phyloP scores from a whole-genome alignment of 2,888 invertebrate species.

The Meteorus colon region DNA sequence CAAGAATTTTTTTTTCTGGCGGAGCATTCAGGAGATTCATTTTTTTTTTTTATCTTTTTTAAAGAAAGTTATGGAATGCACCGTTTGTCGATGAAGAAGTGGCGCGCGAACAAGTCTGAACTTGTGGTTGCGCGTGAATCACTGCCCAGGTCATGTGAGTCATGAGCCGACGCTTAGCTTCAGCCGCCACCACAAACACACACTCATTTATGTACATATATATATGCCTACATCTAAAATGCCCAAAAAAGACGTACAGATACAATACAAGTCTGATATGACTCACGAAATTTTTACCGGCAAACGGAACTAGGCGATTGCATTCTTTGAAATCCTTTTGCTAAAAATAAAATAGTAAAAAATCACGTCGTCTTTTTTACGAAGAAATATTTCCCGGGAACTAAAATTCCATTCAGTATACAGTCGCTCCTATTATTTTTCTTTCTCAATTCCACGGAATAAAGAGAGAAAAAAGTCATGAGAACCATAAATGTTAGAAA shows the following conservation, averaged over 20 bases:
- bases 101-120: conserved; percentile 43
- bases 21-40: neutral
- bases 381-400: neutral
- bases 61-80: conserved; percentile 31
- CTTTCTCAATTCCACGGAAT: neutral
- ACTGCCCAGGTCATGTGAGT: conserved; percentile 53
- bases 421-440: neutral
- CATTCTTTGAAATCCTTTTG: conserved; percentile 1
- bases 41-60: neutral
- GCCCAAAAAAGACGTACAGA: neutral
- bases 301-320: conserved; percentile 6
- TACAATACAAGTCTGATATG: neutral
- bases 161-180: conserved; percentile 47
- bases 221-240: neutral
- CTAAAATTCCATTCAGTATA: neutral
- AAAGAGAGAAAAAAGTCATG: conserved; percentile 36
- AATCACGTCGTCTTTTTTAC: neutral
- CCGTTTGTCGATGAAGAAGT: conserved; percentile 13
- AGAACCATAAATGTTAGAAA: conserved; percentile 27
- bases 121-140: conserved; percentile 57
- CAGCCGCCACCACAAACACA: conserved; percentile 25
- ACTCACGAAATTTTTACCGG: neutral
- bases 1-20: conserved; percentile 1
- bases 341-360: neutral
- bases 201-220: neutral